Base-by-base conservation (phyloP, 92 coral and sea anemone species). In the Bergia sp. region DNA sequence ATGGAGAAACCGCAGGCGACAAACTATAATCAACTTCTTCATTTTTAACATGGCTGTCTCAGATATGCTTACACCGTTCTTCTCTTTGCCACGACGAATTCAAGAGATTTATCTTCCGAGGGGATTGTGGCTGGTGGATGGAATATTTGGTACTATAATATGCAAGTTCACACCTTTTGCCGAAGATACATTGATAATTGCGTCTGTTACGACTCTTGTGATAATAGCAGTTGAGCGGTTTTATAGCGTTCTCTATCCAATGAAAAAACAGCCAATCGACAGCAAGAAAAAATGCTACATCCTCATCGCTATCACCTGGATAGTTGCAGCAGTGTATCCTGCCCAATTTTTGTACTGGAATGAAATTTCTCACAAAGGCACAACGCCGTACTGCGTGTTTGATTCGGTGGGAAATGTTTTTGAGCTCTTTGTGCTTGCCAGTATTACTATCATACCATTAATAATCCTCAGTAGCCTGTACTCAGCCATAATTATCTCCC, bases 31-130 rank as follows among this genome's bases (percentile, higher is more conserved):
- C 4, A 87, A 87, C 13, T 65, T 87, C 15, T 47, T 87, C 15
- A 87, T 87, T 40, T n/a, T 87, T 5, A 87, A 87, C 85, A 77
- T 87, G 85, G 40, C 77, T 15, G 53, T 87, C 13, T 77, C 85
- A 36, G 85, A 87, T 87, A 37, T 77, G 7, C 50, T 77, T 23
- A 43, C 78, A 0, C 23, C 57, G 12, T n/a, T 86, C 36, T 42
- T 76, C 29, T 16, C 49, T 18, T 29, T 75, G 41, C 75, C 85
- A 13, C 38, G 7, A 66, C 77, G 86, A 67, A 67, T 82, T 6
- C 38, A 20, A 13, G 3, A 4, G 9, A 29, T 55, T 7, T 38
- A 58, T 42, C 37, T 81, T 0, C 73, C 76, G 37, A 15, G 36
- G 9, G 77, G 77, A 4, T 2, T 42, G 37, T 15, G 23, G 76